These are phyloP conservation scores for Manacus vitellinus DNA, from an alignment of 2,113 vertebrate genomes.

Conservation along the genomic window DNA sequence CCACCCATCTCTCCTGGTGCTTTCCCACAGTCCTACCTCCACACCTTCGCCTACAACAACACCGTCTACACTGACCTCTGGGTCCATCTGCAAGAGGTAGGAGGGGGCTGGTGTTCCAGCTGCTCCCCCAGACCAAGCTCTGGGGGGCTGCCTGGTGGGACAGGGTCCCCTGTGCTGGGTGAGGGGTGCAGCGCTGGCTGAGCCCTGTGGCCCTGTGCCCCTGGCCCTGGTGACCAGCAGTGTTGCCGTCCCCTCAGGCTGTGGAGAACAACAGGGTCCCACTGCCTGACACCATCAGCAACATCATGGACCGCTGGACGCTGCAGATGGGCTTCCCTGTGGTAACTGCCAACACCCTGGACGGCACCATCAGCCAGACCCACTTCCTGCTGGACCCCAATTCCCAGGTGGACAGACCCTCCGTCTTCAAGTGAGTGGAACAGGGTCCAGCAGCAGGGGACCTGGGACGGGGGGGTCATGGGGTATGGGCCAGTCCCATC, in stretches of 20 bases:
- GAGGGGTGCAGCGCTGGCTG: rapidly evolving
- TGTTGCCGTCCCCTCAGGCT: slow-evolving; percentile 50
- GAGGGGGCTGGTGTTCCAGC: neutral
- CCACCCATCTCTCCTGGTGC: neutral
- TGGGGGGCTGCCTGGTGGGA: neutral
- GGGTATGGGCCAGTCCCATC: neutral
- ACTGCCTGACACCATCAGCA: slow-evolving; percentile 8
- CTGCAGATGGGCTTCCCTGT: slow-evolving; percentile 94
- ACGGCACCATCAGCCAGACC: slow-evolving; percentile 68
- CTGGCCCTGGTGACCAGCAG: rapidly evolving
- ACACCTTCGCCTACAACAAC: slow-evolving; percentile 79
- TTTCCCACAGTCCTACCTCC: slow-evolving; percentile 82
- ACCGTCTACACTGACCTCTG: slow-evolving; percentile 85
- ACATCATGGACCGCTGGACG: slow-evolving; percentile 91
- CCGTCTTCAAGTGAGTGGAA: slow-evolving; percentile 77
- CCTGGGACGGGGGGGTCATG: neutral
- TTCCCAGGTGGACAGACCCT: slow-evolving; percentile 68
- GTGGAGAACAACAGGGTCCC: rapidly evolving
- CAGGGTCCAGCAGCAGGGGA: rapidly evolving
- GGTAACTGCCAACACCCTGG: slow-evolving; percentile 77
- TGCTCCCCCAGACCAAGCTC: neutral
- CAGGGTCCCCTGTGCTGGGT: rapidly evolving
- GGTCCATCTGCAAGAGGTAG: slow-evolving; percentile 84
- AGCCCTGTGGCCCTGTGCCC: rapidly evolving
- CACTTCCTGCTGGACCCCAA: slow-evolving; percentile 86